Percentiles rank a stretch among this genome's conserved stretches.
These are phyloP conservation scores for Nipponia nippon DNA, from an alignment of 2,113 vertebrate genomes.

Conservation along the genomic window DNA sequence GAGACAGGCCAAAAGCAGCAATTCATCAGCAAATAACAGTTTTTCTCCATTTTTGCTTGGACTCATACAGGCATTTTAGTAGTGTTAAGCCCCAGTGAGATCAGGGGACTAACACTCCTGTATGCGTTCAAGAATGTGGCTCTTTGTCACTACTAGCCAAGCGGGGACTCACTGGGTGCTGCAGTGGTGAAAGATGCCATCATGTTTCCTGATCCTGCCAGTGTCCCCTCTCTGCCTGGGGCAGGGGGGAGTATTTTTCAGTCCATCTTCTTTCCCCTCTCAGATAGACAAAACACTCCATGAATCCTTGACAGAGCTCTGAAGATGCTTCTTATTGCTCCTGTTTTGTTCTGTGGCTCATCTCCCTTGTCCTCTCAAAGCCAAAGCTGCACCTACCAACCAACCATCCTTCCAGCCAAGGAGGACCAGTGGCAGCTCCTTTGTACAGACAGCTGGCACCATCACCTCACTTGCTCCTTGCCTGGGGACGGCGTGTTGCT, in stretches of 20 bases:
- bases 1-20: background rate
- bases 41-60: background rate
- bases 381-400: background rate
- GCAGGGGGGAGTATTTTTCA: background rate
- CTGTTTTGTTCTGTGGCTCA: background rate
- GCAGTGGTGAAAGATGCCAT: background rate
- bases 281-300: background rate
- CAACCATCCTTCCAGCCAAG: background rate
- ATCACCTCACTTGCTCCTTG: background rate
- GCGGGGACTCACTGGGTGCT: background rate
- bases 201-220: background rate
- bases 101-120: background rate
- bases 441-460: background rate
- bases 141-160: background rate
- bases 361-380: background rate
- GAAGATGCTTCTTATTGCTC: background rate
- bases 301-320: background rate
- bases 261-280: background rate
- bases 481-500: background rate
- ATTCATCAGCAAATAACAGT: background rate
- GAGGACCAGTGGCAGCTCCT: background rate
- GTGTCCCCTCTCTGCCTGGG: background rate
- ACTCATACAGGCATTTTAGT: background rate
- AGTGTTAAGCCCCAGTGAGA: background rate
- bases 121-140: background rate